These are phyloP conservation scores for Drosophila ohnishii DNA, from an alignment of 1,140 invertebrate species.

Conservation along the genomic window DNA sequence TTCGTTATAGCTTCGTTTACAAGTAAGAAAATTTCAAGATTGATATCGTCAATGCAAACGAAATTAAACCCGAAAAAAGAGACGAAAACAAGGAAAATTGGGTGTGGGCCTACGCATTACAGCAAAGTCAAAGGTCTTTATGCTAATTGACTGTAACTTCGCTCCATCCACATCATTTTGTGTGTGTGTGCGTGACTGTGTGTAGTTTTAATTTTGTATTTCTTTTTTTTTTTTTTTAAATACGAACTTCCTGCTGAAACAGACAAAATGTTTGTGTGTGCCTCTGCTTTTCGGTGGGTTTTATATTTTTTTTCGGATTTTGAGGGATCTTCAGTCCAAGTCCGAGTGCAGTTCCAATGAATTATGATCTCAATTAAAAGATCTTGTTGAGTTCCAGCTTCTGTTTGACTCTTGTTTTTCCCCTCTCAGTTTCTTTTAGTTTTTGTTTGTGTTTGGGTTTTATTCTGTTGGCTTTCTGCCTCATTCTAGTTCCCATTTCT, in stretches of 20 bases:
- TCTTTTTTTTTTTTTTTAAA: slow-evolving; percentile 69
- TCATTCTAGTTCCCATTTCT: slow-evolving; percentile 31
- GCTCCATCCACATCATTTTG: not conserved
- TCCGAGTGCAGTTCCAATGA: slow-evolving; percentile 57
- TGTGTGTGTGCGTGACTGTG: slow-evolving; percentile 45
- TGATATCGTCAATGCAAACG: slow-evolving; percentile 22
- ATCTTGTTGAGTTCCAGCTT: slow-evolving; percentile 30
- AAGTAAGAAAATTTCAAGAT: slow-evolving; percentile 11
- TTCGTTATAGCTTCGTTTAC: slow-evolving; percentile 17
- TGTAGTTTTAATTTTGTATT: slow-evolving; percentile 36
- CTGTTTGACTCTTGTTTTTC: not conserved
- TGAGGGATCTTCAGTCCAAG: slow-evolving; percentile 28
- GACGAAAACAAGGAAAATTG: not conserved
- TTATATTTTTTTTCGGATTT: slow-evolving; percentile 3
- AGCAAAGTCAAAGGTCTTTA: slow-evolving; percentile 67
- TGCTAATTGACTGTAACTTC: slow-evolving; percentile 68
- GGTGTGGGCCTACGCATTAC: slow-evolving; percentile 38
- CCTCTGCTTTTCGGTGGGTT: slow-evolving; percentile 14
- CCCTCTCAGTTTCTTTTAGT: not conserved
- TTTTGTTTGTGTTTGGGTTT: slow-evolving; percentile 7
- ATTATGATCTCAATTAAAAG: slow-evolving; percentile 75
- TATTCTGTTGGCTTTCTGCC: not conserved
- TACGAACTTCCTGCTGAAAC: slow-evolving; percentile 72
- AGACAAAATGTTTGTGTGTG: slow-evolving; percentile 47
- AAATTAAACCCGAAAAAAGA: not conserved